Evolutionary conservation across 2,888 invertebrate genomes (phyloP), one percentile per base, ranked within the genome.

Genomic region (Apamea monoglypha): DNA sequence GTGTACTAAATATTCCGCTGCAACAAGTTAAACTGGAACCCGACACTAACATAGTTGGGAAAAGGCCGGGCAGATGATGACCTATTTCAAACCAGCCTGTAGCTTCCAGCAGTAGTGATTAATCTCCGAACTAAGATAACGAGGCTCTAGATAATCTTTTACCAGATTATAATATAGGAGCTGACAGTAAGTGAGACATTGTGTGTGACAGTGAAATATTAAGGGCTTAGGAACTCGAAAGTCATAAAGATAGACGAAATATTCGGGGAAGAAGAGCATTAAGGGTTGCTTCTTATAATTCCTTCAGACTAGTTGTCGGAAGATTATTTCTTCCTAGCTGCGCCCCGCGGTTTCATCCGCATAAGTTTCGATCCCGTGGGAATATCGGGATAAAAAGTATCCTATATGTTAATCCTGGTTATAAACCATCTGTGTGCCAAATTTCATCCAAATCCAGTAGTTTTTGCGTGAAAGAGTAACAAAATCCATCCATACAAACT

Each of bases 201-300:
- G 81, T 83, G 59, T 64, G 75, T 78, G 89, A 89, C 89, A 89
- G 89, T 89, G 90, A 89, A 80, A 89, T 89, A 89, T 89, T 89
- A 87, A 86, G 59, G 78, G 83, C 81, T 88, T 80, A 81, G 71
- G 68, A 56, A 67, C 7, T 83, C 64, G 82, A 78, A 80, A 86
- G 76, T 80, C 78, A 81, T 78, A 70, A 44, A 7, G 53, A 64
- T 47, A 73, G 67, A 59, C 25, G 56, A 75, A 64, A 67, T 75
- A 74, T 77, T 67, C 47, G 44, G 50, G 56, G 2, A 44, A 29
- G 29, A 5, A 71, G 44, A 71, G 44, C 73, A 83, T 76, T 70
- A 74, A 71, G 53, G 61, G 70, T 32, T 61, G 50, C 14, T 76
- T 67, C 25, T 44, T 68, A n/a, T 84, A 80, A 80, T 87, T 74